Conservation (phyloP, 2,113 vertebrate species). For the Eulacestoma nigropectus region DNA sequence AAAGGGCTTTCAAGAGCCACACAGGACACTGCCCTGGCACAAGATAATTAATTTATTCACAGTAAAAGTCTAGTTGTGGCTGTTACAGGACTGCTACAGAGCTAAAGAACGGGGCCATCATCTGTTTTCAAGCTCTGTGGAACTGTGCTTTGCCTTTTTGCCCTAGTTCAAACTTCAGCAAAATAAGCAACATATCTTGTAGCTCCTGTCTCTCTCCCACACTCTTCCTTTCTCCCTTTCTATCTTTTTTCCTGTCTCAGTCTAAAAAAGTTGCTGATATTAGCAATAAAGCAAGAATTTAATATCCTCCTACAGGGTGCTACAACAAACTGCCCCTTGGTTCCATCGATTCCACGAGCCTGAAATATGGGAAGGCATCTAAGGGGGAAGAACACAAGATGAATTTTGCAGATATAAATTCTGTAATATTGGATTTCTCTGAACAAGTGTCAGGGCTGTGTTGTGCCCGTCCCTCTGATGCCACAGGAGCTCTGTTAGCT, state of each 20-base stretch:
- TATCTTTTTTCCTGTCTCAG: neutral
- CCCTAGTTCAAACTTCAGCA: neutral
- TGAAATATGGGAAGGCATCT: constrained; percentile 32
- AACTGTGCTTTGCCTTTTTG: neutral
- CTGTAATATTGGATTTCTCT: constrained; percentile 21
- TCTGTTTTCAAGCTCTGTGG: neutral
- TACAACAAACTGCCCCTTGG: neutral
- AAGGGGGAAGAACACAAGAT: neutral
- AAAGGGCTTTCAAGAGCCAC: neutral
- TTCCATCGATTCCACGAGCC: neutral
- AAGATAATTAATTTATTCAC: neutral
- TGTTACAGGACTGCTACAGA: neutral
- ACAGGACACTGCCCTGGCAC: neutral
- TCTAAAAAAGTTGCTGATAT: constrained; percentile 39
- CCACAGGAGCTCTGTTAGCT: neutral
- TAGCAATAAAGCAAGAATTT: constrained; percentile 36
- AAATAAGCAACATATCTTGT: neutral
- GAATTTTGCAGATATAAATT: constrained; percentile 39
- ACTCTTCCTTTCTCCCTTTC: neutral
- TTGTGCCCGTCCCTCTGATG: neutral
- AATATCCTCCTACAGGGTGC: constrained; percentile 27
- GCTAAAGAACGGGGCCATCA: neutral
- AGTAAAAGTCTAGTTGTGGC: neutral
- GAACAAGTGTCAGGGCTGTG: neutral
- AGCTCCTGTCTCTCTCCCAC: neutral